Conservation (phyloP, 2,888 invertebrate genomes). For the Tetragonula carbonaria region DNA sequence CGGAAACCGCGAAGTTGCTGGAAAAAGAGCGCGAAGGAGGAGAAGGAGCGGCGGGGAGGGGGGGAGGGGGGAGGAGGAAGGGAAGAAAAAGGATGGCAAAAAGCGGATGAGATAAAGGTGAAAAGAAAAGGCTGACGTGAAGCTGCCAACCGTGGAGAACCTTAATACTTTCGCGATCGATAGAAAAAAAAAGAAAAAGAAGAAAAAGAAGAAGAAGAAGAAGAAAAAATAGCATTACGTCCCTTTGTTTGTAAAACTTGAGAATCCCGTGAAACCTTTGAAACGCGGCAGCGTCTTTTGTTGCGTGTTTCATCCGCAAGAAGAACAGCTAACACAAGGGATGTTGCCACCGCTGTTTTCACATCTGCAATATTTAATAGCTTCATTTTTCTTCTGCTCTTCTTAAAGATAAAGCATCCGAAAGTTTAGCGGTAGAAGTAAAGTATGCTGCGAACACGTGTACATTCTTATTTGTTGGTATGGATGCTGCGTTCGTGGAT, state of each 20-base stretch:
- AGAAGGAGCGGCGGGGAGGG: not conserved
- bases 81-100: not conserved
- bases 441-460: not conserved
- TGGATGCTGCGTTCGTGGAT: not conserved
- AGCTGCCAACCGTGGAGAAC: conserved; percentile 22
- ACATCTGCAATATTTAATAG: not conserved
- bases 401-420: not conserved
- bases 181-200: conserved; percentile 16
- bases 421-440: not conserved
- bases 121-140: conserved; percentile 33
- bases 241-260: conserved; percentile 40
- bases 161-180: conserved; percentile 41
- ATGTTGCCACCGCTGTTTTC: no score
- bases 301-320: not conserved
- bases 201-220: no score
- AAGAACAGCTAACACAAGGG: not conserved
- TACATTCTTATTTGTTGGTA: not conserved
- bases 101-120: conserved; percentile 43
- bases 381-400: not conserved
- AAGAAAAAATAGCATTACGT: conserved; percentile 30
- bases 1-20: conserved; percentile 49
- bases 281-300: not conserved
- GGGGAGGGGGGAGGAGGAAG: not conserved
- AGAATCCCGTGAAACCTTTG: conserved; percentile 10
- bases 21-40: conserved; percentile 26